phyloP scores from a whole-genome alignment of 2,797 vertebrate genomes.

The Gallirallus australis region DNA sequence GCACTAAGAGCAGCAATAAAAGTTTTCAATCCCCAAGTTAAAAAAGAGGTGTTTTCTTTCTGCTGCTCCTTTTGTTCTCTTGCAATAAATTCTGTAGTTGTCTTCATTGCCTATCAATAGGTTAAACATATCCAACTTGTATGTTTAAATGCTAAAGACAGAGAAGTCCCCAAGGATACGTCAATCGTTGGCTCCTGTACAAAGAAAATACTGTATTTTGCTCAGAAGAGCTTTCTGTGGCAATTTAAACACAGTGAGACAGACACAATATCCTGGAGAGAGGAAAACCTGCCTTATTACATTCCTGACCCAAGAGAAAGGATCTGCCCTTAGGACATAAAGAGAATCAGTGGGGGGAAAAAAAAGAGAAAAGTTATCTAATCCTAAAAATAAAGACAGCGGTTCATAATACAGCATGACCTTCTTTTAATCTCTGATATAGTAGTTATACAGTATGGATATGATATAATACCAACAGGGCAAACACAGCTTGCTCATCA shows the following conservation, averaged over 20 bases:
- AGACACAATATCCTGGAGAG: conserved; percentile 92
- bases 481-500: conserved; percentile 12
- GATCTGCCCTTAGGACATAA: conserved; percentile 80
- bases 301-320: conserved; percentile 86
- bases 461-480: conserved; percentile 49
- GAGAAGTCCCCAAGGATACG: conserved; percentile 80
- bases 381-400: conserved; percentile 77
- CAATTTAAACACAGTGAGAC: conserved; percentile 87
- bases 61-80: conserved; percentile 31
- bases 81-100: conserved; percentile 48
- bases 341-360: conserved; percentile 45
- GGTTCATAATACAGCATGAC: conserved; percentile 72
- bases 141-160: conserved; percentile 78
- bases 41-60: not conserved
- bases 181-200: conserved; percentile 86
- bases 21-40: not conserved
- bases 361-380: conserved; percentile 70
- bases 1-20: not conserved
- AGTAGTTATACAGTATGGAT: conserved; percentile 50
- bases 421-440: conserved; percentile 74
- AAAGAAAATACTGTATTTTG: conserved; percentile 87
- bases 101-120: conserved; percentile 63
- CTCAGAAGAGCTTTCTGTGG: conserved; percentile 85
- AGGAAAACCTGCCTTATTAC: conserved; percentile 88
- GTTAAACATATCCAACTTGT: conserved; percentile 76